These are phyloP conservation scores for Apis laboriosa DNA, from an alignment of 1,140 invertebrate species.

Conservation along the genomic window DNA sequence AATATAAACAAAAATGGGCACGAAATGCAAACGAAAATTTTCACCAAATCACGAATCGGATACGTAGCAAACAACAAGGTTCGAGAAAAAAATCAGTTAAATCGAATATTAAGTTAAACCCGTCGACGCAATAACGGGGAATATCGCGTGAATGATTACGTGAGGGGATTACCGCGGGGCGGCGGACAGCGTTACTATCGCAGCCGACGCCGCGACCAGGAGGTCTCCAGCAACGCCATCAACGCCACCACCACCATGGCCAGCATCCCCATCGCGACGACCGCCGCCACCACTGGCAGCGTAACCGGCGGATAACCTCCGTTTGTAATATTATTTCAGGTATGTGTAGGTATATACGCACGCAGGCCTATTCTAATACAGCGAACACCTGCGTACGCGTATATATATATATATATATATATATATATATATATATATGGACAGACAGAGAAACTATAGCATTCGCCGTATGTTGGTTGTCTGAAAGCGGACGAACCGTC, in stretches of 20 bases:
- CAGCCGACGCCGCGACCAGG: conserved; percentile 19
- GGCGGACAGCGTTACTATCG: conserved; percentile 33
- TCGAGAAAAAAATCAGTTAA: conserved; percentile 62
- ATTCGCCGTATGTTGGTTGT: conserved; percentile 35
- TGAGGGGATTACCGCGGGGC: conserved; percentile 20
- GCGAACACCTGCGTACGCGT: conserved; percentile 15
- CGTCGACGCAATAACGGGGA: conserved; percentile 51
- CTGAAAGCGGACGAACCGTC: conserved; percentile 49
- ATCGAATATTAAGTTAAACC: conserved; percentile 71
- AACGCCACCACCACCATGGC: conserved; percentile 40
- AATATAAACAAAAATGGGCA: not conserved
- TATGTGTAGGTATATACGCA: conserved; percentile 15
- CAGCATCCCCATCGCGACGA: conserved; percentile 33
- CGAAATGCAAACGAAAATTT: not conserved
- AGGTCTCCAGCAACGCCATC: conserved; percentile 41
- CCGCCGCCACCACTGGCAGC: conserved; percentile 37
- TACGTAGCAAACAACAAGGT: not conserved
- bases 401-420: no score
- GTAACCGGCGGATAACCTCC: conserved; percentile 56
- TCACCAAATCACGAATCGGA: not conserved
- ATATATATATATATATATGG: no score
- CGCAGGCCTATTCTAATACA: conserved; percentile 39
- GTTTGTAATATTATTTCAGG: conserved; percentile 66
- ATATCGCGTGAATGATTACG: conserved; percentile 67
- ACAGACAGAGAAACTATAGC: not conserved